Base-by-base conservation (phyloP, 2,113 vertebrate genomes). In the Boulengeromyrus knoepffleri region DNA sequence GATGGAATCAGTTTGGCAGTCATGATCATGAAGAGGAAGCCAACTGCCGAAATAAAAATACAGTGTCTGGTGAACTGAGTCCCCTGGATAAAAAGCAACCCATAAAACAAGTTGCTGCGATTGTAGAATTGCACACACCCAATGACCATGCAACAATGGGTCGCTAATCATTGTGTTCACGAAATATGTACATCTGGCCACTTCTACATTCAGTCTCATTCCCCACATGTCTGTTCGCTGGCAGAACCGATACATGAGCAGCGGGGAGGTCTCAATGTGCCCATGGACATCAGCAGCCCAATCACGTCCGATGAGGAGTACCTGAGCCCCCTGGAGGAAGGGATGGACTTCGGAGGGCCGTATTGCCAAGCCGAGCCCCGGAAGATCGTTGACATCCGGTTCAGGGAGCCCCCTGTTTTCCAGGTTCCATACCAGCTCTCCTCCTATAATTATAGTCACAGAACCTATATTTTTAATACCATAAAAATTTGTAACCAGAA, bases 301-400 rank as follows among this genome's bases (percentile, higher is more conserved):
- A 97, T 99, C 92, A 99, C 99, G 13, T 99, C 99, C 0, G 99
- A 99, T 0, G 99, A 99, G 92, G 98, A 99, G 92, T 99, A 99
- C 91, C 96, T 99, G 92, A 99, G 99, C 89, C 98, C 99, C 2
- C 92, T 98, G 93, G 99, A 99, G 94, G 99, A 99, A 89, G 96
- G 97, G 87, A 96, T 97, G 0, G 99, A 99, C 83, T 96, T 96
- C 0, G 90, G 95, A 49, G 95, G 94, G 6, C 93, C 95, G 1
- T 93, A 96, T 89, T 94, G 96, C 86, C 91, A 77, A 47, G 91
- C 93, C 9, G 93, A 96, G 92, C 90, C 95, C 6, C 94, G 74
- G 0, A 49, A 85, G 50, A 94, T 95, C 36, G 92, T 95, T 0
- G 97, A 98, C 87, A 90, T 93, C 36, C 95, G 94, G 89, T 99